phyloP scores from a whole-genome alignment of 2,888 invertebrate genomes.

The Aphodius sticticus region DNA sequence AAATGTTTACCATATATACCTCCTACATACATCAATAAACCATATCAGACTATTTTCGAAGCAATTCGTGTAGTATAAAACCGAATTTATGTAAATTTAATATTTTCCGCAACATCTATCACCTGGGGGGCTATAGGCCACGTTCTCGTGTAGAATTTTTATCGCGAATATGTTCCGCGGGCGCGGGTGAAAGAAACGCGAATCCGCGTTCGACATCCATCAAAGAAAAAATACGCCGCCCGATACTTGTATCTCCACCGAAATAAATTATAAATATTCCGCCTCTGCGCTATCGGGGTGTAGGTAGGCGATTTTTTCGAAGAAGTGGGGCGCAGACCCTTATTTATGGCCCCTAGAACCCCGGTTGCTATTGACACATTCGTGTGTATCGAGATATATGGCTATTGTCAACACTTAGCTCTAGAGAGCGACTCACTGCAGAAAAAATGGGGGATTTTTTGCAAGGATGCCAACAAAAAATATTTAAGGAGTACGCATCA shows the following conservation, averaged over 20 bases:
- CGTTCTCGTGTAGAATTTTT: not conserved
- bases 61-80: not conserved
- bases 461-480: not conserved
- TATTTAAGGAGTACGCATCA: not conserved
- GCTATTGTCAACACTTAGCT: slow-evolving; percentile 19
- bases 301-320: slow-evolving; percentile 32
- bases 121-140: not conserved
- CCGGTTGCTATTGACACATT: slow-evolving; percentile 57
- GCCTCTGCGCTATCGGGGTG: slow-evolving; percentile 14
- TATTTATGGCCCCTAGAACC: slow-evolving; percentile 54
- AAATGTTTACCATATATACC: not conserved
- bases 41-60: not conserved
- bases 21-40: not conserved
- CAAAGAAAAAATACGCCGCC: slow-evolving; percentile 6
- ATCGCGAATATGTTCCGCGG: slow-evolving; percentile 40
- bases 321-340: slow-evolving; percentile 45
- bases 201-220: not conserved
- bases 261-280: slow-evolving; percentile 24
- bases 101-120: slow-evolving; percentile 4
- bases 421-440: not conserved
- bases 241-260: slow-evolving; percentile 16
- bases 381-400: slow-evolving; percentile 33
- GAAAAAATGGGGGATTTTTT: not conserved
- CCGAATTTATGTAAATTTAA: slow-evolving; percentile 4
- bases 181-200: slow-evolving; percentile 26